Conservation (phyloP, 2,113 vertebrate genomes). For the Eonycteris spelaea region DNA sequence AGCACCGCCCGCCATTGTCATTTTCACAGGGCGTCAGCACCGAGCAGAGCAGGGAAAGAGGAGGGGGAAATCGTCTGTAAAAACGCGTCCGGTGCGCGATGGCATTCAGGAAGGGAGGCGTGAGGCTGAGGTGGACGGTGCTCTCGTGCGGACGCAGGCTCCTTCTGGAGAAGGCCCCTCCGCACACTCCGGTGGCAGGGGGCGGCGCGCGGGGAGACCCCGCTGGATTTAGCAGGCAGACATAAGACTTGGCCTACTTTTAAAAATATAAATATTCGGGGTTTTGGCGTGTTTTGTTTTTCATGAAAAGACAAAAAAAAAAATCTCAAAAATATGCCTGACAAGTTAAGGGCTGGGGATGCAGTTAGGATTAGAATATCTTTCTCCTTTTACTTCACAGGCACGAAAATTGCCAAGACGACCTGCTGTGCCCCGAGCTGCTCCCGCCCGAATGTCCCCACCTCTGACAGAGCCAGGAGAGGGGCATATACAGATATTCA, state of each 20-base stretch:
- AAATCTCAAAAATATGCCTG: background rate
- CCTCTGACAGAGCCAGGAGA: background rate
- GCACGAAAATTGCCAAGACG: background rate
- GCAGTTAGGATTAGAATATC: background rate
- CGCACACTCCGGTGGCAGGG: background rate
- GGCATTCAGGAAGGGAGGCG: too few relatives aligned
- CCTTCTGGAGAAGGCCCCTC: background rate
- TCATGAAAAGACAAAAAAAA: background rate
- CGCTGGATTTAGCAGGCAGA: background rate
- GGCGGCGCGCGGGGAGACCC: background rate
- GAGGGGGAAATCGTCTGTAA: too few relatives aligned
- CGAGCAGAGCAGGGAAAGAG: background rate
- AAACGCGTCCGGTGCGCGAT: background rate
- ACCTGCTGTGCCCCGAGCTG: background rate
- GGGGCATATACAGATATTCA: background rate
- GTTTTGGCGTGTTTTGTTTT: background rate
- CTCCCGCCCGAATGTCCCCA: background rate
- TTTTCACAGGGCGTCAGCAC: background rate
- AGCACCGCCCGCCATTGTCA: accelerated
- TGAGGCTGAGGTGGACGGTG: background rate
- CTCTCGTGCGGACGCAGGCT: too few relatives aligned
- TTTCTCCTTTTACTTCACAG: background rate
- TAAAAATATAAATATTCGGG: background rate
- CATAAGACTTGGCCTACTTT: background rate
- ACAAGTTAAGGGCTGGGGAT: background rate